These are phyloP conservation scores for Elysia crispata DNA, from an alignment of 2,888 invertebrate species.

Conservation along the genomic window DNA sequence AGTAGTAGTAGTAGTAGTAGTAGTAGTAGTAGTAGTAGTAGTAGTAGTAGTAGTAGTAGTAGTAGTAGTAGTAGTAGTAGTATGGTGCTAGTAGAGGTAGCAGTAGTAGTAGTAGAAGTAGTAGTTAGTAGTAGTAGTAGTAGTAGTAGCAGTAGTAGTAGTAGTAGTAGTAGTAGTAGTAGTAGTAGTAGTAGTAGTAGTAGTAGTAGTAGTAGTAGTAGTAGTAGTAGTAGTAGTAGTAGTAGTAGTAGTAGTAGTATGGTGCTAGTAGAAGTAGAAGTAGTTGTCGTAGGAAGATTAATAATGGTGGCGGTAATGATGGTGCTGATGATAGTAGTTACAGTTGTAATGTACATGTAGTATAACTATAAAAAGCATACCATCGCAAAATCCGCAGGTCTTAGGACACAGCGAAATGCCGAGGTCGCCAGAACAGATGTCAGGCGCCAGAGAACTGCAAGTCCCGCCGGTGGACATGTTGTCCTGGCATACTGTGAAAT, in stretches of 20 bases:
- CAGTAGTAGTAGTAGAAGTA: too few species aligned
- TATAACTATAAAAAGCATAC: too few species aligned
- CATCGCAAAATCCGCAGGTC: too few species aligned
- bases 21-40: constrained; percentile 9
- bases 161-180: constrained; percentile 25
- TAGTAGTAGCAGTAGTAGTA: constrained; percentile 51
- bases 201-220: constrained; percentile 9
- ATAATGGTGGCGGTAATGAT: not conserved
- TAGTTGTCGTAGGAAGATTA: not conserved
- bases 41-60: constrained; percentile 9
- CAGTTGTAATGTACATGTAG: not conserved
- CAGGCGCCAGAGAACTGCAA: too few species aligned
- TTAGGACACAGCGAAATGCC: too few species aligned
- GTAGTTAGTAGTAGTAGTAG: constrained; percentile 55
- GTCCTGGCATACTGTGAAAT: too few species aligned
- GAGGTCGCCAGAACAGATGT: too few species aligned
- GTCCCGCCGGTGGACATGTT: too few species aligned
- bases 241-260: constrained; percentile 9
- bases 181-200: constrained; percentile 32
- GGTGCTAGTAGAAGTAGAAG: too few species aligned
- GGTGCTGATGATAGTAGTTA: not conserved
- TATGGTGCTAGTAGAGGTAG: too few species aligned
- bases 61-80: constrained; percentile 9
- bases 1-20: constrained; percentile 34
- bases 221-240: constrained; percentile 9